These are phyloP conservation scores for Cerceris ruficornis DNA, from an alignment of 2,888 invertebrate genomes.

Conservation along the genomic window DNA sequence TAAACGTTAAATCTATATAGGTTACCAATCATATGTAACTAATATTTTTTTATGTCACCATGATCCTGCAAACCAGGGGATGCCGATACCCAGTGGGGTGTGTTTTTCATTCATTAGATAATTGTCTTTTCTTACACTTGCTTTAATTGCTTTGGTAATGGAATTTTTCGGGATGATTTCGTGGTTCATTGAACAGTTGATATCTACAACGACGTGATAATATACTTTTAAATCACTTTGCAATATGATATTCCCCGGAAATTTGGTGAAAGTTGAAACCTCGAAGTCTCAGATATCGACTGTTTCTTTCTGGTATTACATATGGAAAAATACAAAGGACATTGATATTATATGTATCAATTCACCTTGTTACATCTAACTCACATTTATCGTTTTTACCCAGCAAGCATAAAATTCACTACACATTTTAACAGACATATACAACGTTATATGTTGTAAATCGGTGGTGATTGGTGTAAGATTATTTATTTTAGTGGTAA, in stretches of 20 bases:
- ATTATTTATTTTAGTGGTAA: background rate
- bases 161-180: constrained; percentile 6
- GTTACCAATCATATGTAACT: constrained; percentile 66
- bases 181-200: background rate
- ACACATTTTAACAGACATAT: constrained; percentile 20
- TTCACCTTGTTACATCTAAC: constrained; percentile 23
- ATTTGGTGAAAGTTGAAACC: background rate
- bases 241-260: background rate
- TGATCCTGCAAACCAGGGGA: constrained; percentile 84
- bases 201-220: constrained; percentile 3
- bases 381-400: constrained; percentile 11
- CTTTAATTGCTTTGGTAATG: constrained; percentile 52
- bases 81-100: constrained; percentile 88
- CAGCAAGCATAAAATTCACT: constrained; percentile 24
- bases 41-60: constrained; percentile 78
- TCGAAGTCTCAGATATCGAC: constrained; percentile 1
- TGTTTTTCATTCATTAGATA: constrained; percentile 82
- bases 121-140: constrained; percentile 42
- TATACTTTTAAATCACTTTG: constrained; percentile 19
- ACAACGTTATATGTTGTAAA: constrained; percentile 19
- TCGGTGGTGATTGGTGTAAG: constrained; percentile 50
- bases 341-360: constrained; percentile 1
- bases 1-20: constrained; percentile 1
- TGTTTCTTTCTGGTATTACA: background rate
- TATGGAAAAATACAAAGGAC: background rate